phyloP scores from a whole-genome alignment of 2,797 vertebrate species.

The Ciconia nigra region DNA sequence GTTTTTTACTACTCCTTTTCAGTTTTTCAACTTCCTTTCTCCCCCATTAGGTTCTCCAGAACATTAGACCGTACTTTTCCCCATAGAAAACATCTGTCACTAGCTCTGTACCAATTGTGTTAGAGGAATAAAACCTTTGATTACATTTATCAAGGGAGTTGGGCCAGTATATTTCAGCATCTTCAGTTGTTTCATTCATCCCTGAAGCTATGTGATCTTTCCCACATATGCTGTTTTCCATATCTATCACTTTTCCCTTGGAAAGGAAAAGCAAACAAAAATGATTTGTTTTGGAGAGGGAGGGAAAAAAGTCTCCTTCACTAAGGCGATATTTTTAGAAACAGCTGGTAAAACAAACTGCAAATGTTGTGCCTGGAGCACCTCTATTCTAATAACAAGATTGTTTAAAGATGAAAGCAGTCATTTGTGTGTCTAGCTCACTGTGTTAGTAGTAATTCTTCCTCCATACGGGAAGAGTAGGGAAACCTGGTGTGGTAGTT shows the following conservation, averaged over 20 bases:
- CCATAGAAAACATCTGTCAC: constrained; percentile 59
- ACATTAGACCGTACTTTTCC: constrained; percentile 44
- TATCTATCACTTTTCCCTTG: constrained; percentile 24
- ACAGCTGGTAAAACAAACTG: constrained; percentile 73
- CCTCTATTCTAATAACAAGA: constrained; percentile 40
- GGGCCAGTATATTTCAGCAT: not conserved
- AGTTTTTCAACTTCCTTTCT: not conserved
- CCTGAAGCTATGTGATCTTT: constrained; percentile 60
- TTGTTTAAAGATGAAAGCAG: constrained; percentile 68
- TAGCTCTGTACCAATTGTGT: not conserved
- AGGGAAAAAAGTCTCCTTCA: not conserved
- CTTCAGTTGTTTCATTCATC: constrained; percentile 32
- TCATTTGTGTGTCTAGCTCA: not conserved
- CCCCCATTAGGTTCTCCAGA: constrained; percentile 24
- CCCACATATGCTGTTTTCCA: constrained; percentile 54
- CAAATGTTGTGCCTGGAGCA: constrained; percentile 64
- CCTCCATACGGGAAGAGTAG: not conserved
- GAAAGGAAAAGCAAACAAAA: constrained; percentile 23
- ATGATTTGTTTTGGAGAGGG: constrained; percentile 2
- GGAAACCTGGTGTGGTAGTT: not conserved
- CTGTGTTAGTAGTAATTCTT: not conserved
- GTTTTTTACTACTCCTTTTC: not conserved
- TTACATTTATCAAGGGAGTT: constrained; percentile 41
- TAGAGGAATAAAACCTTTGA: constrained; percentile 60
- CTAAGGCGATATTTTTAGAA: constrained; percentile 63